phyloP scores from a whole-genome alignment of 2,113 vertebrate species.

The Myrmecophaga tridactyla region DNA sequence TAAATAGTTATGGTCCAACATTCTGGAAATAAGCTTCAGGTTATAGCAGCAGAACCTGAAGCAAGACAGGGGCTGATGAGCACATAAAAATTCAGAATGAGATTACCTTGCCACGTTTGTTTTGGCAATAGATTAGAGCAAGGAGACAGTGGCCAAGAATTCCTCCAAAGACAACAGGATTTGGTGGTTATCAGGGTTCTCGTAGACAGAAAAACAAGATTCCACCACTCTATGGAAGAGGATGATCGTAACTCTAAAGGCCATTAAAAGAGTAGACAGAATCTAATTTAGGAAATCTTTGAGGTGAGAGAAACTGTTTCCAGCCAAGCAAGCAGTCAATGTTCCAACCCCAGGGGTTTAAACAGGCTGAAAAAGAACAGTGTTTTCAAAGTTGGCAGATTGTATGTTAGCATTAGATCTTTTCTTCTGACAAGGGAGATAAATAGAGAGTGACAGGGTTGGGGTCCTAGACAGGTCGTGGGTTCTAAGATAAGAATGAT shows the following conservation, averaged over 20 bases:
- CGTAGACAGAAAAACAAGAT: too few relatives aligned
- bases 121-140: neutral
- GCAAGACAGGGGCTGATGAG: neutral
- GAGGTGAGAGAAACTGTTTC: neutral
- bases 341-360: neutral
- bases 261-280: neutral
- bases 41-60: neutral
- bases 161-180: neutral
- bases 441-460: neutral
- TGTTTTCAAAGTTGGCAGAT: neutral
- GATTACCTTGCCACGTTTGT: neutral
- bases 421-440: neutral
- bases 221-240: neutral
- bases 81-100: neutral
- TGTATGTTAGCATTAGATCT: neutral
- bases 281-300: neutral
- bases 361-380: neutral
- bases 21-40: neutral
- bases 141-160: neutral
- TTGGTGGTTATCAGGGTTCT: neutral
- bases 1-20: neutral
- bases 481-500: neutral
- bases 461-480: neutral
- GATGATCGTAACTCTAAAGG: neutral
- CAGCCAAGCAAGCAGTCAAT: neutral